These are phyloP conservation scores for Plotosus lineatus DNA, from an alignment of 2,113 vertebrate genomes.

Conservation along the genomic window DNA sequence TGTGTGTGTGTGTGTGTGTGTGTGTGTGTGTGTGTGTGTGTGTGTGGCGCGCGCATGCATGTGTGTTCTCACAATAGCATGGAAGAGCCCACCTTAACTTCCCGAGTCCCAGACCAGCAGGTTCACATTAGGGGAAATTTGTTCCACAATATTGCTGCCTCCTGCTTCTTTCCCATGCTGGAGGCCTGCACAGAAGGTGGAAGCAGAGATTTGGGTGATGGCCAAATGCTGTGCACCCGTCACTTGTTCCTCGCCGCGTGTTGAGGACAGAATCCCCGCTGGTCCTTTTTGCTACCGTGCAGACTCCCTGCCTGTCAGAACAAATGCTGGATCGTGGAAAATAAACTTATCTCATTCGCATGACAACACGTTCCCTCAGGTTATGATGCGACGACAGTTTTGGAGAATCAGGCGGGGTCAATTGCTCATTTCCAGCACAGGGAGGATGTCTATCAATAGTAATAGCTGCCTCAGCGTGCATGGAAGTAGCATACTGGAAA, in stretches of 20 bases:
- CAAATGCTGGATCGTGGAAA: slow-evolving; percentile 87
- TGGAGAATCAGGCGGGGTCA: slow-evolving; percentile 74
- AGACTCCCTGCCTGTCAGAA: slow-evolving; percentile 89
- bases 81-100: slow-evolving; percentile 69
- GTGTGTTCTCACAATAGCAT: slow-evolving; percentile 19
- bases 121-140: slow-evolving; percentile 85
- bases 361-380: slow-evolving; percentile 89
- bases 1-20: background rate
- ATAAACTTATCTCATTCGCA: slow-evolving; percentile 97
- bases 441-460: slow-evolving; percentile 68
- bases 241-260: slow-evolving; percentile 76
- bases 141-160: slow-evolving; percentile 82
- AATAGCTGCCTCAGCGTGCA: slow-evolving; percentile 63
- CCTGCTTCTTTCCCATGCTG: slow-evolving; percentile 77
- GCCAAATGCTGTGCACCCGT: slow-evolving; percentile 78
- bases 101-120: slow-evolving; percentile 75
- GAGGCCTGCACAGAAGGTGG: slow-evolving; percentile 87
- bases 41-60: slow-evolving; percentile 47
- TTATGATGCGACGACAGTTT: slow-evolving; percentile 84
- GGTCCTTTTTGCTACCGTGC: slow-evolving; percentile 82
- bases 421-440: slow-evolving; percentile 75
- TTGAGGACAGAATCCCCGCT: slow-evolving; percentile 79
- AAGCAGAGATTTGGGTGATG: slow-evolving; percentile 85
- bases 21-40: background rate
- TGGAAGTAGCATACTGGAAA: slow-evolving; percentile 62